Conservation (phyloP, 2,888 invertebrate species). For the Phymatocera aterrima region DNA sequence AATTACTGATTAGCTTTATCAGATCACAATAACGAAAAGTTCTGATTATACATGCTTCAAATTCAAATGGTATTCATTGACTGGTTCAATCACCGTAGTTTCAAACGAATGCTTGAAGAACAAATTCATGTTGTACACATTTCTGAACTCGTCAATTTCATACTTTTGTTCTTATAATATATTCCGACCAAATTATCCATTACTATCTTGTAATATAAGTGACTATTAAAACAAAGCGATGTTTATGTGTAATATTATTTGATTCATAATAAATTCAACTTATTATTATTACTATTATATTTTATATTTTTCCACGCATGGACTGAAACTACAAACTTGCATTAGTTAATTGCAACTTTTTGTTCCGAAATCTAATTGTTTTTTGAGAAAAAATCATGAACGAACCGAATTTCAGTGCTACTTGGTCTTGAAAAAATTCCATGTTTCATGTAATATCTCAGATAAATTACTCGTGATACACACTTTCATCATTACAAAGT, state of each 20-base stretch:
- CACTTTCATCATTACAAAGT: not conserved
- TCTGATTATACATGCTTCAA: no score
- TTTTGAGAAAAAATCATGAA: not conserved
- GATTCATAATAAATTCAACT: conserved; percentile 5
- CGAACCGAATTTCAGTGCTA: not conserved
- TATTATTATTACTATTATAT: not conserved
- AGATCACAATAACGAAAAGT: no score
- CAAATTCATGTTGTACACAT: not conserved
- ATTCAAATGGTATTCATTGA: no score
- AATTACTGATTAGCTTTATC: no score
- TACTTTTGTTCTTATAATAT: not conserved
- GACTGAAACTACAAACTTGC: not conserved
- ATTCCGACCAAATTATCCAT: not conserved
- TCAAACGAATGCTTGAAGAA: not conserved
- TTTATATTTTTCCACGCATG: not conserved
- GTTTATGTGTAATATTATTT: conserved; percentile 2
- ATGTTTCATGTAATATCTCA: not conserved
- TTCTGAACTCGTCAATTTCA: not conserved
- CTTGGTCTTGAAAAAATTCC: not conserved
- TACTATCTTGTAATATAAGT: not conserved
- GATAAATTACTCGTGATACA: not conserved
- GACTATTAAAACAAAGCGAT: not conserved
- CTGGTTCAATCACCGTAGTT: no score
- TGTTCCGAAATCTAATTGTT: not conserved
- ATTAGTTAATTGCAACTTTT: not conserved